Base-by-base conservation (phyloP, 2,888 invertebrate genomes). In the Eristalinus aeneus region DNA sequence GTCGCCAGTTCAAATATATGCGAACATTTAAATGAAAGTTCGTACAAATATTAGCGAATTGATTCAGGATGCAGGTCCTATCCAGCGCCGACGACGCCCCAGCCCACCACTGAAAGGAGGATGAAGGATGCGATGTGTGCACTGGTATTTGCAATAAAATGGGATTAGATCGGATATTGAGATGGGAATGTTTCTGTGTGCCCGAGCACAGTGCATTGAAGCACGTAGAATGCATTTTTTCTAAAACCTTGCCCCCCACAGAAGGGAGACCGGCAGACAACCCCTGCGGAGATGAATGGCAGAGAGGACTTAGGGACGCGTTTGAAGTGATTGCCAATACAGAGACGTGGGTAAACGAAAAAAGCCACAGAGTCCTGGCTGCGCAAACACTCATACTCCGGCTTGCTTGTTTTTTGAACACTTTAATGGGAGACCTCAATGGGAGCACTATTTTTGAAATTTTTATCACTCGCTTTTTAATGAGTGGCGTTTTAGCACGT, bases 101-200 rank as follows among this genome's bases (percentile, higher is more conserved):
- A 8, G 11, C 16, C 12, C 0, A 6, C 9, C 9, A 20, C 12
- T 6, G 46, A 32, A 39, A n/a, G 32, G 10, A 58, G 11, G n/a
- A n/a, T 27, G 9, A 36, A 76, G 72, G 63, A 75, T 76, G 68
- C 23, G 22, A 2, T 85, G 76, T 67, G 68, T 58, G 81, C 69
- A 22, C 67, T 85, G 85, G 85, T 77, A 81, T 85, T 85, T 85
- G 81, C 81, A 85, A 85, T 85, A 85, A 81, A 81, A 85, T 85
- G 73, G 76, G 73, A 85, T 85, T 81, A 81, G 81, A 81, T 77
- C 73, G 85, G 76, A 85, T 85, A 85, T 85, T 85, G 85, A 81
- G 67, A 81, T 76, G 76, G 68, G 60, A 73, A 85, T 64, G 36
- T 56, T 22, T 34, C 23, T 10, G 58, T 22, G 12, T 23, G 56